Evolutionary conservation across 2,888 invertebrate genomes (phyloP).

Genomic region (Clostera curtula): DNA sequence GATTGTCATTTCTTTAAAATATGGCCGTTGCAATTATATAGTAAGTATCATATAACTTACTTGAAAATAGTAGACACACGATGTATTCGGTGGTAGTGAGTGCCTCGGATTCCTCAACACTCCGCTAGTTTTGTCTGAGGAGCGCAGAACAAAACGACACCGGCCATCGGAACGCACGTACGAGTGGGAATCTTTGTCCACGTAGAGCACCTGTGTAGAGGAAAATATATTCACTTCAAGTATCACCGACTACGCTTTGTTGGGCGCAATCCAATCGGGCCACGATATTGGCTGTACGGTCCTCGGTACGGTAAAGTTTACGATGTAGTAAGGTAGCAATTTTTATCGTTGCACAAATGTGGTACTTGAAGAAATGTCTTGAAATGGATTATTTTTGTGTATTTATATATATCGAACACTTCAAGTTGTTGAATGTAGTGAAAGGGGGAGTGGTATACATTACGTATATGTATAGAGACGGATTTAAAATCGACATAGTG

Average conservation of each 20-base stretch:
- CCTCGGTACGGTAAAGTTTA: too few relatives aligned
- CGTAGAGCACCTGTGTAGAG: constrained; percentile 77
- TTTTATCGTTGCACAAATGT: too few relatives aligned
- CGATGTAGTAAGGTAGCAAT: too few relatives aligned
- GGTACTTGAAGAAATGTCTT: too few relatives aligned
- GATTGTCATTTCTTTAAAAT: too few relatives aligned
- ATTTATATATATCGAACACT: too few relatives aligned
- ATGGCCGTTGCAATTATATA: neutral
- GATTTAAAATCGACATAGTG: too few relatives aligned
- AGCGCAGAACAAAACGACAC: constrained; percentile 84
- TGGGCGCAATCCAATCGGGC: constrained; percentile 14
- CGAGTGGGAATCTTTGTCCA: constrained; percentile 83
- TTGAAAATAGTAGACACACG: constrained; percentile 86
- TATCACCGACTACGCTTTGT: constrained; percentile 9
- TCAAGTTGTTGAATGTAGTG: too few relatives aligned
- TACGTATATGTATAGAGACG: too few relatives aligned
- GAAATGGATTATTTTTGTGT: too few relatives aligned
- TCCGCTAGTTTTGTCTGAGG: constrained; percentile 83
- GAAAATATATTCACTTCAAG: constrained; percentile 8
- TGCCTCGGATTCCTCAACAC: constrained; percentile 84
- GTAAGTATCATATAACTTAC: constrained; percentile 27
- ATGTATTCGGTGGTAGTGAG: constrained; percentile 86
- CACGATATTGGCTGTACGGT: neutral
- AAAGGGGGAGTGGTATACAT: too few relatives aligned
- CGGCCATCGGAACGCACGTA: constrained; percentile 83